Evolutionary conservation across 2,888 invertebrate genomes (phyloP).

Genomic region (Pachliopta kotzebuea): DNA sequence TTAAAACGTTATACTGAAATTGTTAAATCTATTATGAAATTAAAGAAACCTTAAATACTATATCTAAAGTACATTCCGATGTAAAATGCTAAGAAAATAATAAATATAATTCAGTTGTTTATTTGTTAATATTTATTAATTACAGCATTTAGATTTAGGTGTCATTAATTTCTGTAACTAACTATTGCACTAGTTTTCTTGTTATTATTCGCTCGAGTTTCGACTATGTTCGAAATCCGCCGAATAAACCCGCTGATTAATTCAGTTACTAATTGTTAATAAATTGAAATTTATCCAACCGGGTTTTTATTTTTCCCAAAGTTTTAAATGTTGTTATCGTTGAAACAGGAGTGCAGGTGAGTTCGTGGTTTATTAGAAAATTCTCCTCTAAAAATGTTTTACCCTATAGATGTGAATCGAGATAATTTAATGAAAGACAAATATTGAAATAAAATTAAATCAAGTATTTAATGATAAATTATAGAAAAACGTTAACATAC

Average conservation of each 20-base stretch:
- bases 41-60: slow-evolving; percentile 24
- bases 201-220: slow-evolving; percentile 51
- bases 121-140: slow-evolving; percentile 78
- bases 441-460: too few relatives aligned
- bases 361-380: too few relatives aligned
- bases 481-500: too few relatives aligned
- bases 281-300: slow-evolving; percentile 67
- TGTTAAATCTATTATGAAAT: neutral
- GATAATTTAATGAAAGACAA: too few relatives aligned
- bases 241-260: slow-evolving; percentile 45
- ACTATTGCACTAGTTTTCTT: slow-evolving; percentile 60
- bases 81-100: slow-evolving; percentile 43
- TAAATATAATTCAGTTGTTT: slow-evolving; percentile 54
- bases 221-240: slow-evolving; percentile 37
- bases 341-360: too few relatives aligned
- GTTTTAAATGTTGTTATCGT: too few relatives aligned
- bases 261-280: slow-evolving; percentile 79
- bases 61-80: slow-evolving; percentile 40
- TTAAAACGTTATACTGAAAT: neutral
- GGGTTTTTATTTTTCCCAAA: slow-evolving; percentile 6
- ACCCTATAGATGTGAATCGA: too few relatives aligned
- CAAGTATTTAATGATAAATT: too few relatives aligned
- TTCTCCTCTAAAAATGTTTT: too few relatives aligned
- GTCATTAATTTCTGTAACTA: slow-evolving; percentile 66
- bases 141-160: slow-evolving; percentile 54